Percentiles rank a stretch among this genome's conserved stretches.
phyloP scores from a whole-genome alignment of 53 echinoderm and acorn worm genomes.

The Holothuria leucospilota region DNA sequence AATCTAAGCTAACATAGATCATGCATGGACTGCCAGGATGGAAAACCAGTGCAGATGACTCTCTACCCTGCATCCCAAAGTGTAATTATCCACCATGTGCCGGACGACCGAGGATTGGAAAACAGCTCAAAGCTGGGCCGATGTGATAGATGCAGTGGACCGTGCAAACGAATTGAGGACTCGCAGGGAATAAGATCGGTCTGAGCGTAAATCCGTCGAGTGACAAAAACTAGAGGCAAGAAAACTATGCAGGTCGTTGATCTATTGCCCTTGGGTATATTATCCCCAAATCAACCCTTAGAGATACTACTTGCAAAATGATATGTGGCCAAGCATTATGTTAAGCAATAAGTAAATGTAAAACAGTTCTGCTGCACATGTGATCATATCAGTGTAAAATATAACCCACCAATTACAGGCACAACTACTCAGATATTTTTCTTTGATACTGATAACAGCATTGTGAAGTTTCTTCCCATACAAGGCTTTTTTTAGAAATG shows the following conservation, averaged over 20 bases:
- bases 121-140: constrained; percentile 49
- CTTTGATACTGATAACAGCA: too few relatives aligned
- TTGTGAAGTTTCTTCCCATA: too few relatives aligned
- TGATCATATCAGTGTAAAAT: too few relatives aligned
- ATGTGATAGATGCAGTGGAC: constrained; percentile 47
- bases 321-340: too few relatives aligned
- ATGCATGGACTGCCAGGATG: background rate
- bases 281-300: constrained; percentile 15
- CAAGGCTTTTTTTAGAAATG: too few relatives aligned
- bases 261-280: constrained; percentile 53
- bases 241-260: constrained; percentile 25
- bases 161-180: constrained; percentile 49
- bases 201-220: constrained; percentile 42
- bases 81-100: constrained; percentile 38
- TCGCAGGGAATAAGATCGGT: constrained; percentile 31
- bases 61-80: background rate
- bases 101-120: constrained; percentile 25
- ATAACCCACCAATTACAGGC: too few relatives aligned
- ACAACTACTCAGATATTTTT: too few relatives aligned
- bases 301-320: too few relatives aligned
- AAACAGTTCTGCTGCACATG: too few relatives aligned
- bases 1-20: constrained; percentile 5
- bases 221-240: constrained; percentile 38
- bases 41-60: constrained; percentile 11
- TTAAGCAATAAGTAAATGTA: too few relatives aligned